Conservation (phyloP, 2,113 vertebrate genomes). For the Seriola quinqueradiata region DNA sequence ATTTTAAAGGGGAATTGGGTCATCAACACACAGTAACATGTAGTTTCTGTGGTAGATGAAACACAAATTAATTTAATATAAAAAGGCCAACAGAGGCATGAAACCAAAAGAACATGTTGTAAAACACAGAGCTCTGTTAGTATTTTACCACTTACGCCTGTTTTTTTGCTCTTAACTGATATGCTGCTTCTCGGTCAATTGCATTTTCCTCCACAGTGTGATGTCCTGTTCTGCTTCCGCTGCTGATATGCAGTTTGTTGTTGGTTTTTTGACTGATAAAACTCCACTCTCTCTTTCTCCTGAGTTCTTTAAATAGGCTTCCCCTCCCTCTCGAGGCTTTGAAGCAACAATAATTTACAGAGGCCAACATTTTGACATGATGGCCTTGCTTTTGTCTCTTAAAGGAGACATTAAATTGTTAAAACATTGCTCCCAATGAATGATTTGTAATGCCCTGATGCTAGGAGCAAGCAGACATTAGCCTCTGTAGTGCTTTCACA, state of each 20-base stretch:
- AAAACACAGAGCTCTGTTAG: not conserved
- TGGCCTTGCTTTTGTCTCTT: not conserved
- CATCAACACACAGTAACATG: not conserved
- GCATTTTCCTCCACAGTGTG: too few relatives aligned
- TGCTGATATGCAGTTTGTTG: not conserved
- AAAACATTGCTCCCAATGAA: not conserved
- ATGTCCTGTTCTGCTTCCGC: not conserved
- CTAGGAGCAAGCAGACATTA: not conserved
- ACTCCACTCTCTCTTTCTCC: not conserved
- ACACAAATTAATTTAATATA: not conserved
- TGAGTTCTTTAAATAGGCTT: not conserved
- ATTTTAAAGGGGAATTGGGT: not conserved
- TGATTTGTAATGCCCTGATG: not conserved
- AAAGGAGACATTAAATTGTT: slow-evolving; percentile 3
- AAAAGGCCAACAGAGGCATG: not conserved
- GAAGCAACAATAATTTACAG: not conserved
- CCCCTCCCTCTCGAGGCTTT: not conserved
- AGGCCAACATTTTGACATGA: not conserved
- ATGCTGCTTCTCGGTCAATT: too few relatives aligned
- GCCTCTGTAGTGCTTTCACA: not conserved
- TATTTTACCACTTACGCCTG: not conserved
- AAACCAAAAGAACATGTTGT: not conserved
- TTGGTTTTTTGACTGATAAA: not conserved
- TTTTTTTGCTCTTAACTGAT: too few relatives aligned
- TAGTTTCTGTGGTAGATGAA: not conserved